Evolutionary conservation across 1,140 invertebrate species (phyloP), one percentile per base, ranked within the genome.

Genomic region (Diachasmimorpha longicaudata): DNA sequence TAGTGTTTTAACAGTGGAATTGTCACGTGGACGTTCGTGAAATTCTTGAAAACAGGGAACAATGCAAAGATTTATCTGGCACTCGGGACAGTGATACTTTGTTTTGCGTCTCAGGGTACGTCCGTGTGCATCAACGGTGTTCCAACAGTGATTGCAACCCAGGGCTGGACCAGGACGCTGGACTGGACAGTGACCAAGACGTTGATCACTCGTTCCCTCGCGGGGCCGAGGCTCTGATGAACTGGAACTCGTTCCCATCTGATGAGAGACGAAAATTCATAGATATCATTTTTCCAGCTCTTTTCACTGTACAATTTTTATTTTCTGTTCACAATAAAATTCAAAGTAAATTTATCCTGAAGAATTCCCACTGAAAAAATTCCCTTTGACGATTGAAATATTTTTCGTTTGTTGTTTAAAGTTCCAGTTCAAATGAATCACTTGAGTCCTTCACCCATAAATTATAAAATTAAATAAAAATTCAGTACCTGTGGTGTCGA

Each of bases 71-170:
- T 96, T 96, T 52, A 93, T 95, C 83, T 94, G 93, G 86, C 95
- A 96, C 83, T 96, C 95, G 0, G 94, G 94, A 89, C 95, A 96
- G 85, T 95, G 94, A 85, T 96, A 96, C 86, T 96, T 96, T 4
- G 95, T 96, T 90, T 96, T 96, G 72, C 95, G 89, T 21, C 95
- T 89, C 44, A 96, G 90, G 79, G 95, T 96, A 58, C 95, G 87
- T 21, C 94, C 94, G 87, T 94, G 93, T 44, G 91, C 91, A 81
- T 96, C 95, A 55, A 95, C 93, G 0, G 94, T 95, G 82, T 96
- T 96, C 95, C 95, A 96, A 87, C 95, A 96, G 83, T 94, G 95
- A 88, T 95, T 95, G 86, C 95, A 96, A 52, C 94, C 94, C 67
- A 96, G 85, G 3, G 95, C 95, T 13, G 95, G 94, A 0, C 95